Evolutionary conservation across 2,113 vertebrate species (phyloP), one percentile per base, ranked within the genome.

Genomic region (Cinclus mexicanus): DNA sequence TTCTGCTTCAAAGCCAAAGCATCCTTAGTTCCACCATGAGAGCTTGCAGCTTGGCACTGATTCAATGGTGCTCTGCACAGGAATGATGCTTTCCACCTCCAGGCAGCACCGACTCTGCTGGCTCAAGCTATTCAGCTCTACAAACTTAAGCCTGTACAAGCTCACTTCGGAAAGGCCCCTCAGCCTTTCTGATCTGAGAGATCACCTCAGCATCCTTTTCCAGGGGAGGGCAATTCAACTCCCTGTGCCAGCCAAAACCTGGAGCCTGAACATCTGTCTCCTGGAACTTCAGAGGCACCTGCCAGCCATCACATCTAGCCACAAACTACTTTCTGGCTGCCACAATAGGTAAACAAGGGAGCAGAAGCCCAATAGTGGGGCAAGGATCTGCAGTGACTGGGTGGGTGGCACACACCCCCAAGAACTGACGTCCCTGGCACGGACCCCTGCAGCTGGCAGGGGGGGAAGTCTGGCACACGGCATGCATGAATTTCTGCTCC

Each of bases 331-430:
- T 46, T 56, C 77, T 10, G 17, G 14, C 67, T 63, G 44, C 19
- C 64, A 42, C 0, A 0, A 39, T 14, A 39, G 63, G 20, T 42
- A 70, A 94, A 25, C 12, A 0, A 2, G n/a, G 6, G 18, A 63
- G 53, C 25, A 83, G 63, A 61, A 49, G 50, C 46, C 46, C 41
- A 46, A 31, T n/a, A 24, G 22, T 1, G 3, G 28, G 22, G 17
- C 8, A 7, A 89, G 25, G 25, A 70, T n/a, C 46, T 83, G 63
- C 1, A 3, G 57, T 49, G 33, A 14, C 7, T 7, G n/a, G 24
- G 17, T 1, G 2, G 28, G 52, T 46, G 41, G 22, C 53, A 72
- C 10, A 26, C 11, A 25, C 1, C 9, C 35, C 37, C 29, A 17
- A 39, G 53, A 78, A 20, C 23, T 78, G 35, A 70, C 20, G 28